These are phyloP conservation scores for Empidonax traillii DNA, from an alignment of 2,113 vertebrate species.

Conservation along the genomic window DNA sequence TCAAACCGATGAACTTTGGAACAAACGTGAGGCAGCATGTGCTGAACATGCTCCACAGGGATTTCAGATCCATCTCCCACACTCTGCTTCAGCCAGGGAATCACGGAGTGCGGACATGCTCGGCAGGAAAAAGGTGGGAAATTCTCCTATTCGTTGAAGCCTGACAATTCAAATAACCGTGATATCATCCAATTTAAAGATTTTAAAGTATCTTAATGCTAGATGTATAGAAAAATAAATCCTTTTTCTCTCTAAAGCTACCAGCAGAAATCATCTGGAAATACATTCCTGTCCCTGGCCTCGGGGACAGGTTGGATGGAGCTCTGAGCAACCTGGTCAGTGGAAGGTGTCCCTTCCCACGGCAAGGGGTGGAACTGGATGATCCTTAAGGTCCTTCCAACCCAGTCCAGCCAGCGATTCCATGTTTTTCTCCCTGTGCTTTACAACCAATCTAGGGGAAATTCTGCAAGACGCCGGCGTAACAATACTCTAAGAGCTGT, in stretches of 20 bases:
- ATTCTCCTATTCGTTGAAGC: not conserved
- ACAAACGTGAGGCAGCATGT: rapidly evolving
- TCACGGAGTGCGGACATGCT: rapidly evolving
- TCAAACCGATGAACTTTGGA: not conserved
- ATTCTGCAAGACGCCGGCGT: not conserved
- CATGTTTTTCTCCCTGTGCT: not conserved
- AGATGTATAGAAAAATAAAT: not conserved
- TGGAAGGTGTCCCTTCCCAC: not conserved
- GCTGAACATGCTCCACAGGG: rapidly evolving
- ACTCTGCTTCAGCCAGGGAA: too few species aligned
- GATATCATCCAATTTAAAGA: not conserved
- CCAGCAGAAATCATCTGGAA: not conserved
- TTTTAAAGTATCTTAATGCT: not conserved
- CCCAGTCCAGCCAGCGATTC: not conserved
- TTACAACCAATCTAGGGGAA: rapidly evolving
- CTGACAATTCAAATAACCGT: not conserved
- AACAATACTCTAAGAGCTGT: rapidly evolving
- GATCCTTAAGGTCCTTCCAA: not conserved
- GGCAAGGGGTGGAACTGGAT: not conserved
- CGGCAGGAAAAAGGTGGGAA: not conserved
- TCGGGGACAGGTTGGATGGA: not conserved
- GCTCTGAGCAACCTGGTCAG: not conserved
- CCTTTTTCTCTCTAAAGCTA: not conserved
- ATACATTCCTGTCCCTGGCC: not conserved
- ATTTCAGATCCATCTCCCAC: not conserved